Conservation (phyloP, 2,888 invertebrate genomes). For the Drosophila siamana region DNA sequence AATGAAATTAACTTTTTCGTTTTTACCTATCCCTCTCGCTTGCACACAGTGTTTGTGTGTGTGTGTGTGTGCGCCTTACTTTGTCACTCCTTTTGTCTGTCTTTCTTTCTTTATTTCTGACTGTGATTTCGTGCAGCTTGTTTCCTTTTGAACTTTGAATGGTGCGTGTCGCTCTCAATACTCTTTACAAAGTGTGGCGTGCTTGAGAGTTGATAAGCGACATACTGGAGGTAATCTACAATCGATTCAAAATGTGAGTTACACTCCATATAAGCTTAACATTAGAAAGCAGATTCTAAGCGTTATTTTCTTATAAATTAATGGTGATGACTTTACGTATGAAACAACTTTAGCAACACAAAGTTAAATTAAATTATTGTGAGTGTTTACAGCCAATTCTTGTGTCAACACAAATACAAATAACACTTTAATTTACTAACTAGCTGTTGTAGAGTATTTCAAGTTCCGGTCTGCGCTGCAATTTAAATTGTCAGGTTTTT, state of each 20-base stretch:
- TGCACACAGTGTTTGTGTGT: background rate
- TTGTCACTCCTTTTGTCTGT: background rate
- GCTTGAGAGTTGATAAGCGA: background rate
- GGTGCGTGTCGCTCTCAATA: slow-evolving; percentile 68
- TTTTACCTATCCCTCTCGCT: slow-evolving; percentile 28
- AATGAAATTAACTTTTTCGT: slow-evolving; percentile 71
- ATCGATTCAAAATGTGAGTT: background rate
- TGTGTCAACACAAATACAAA: background rate
- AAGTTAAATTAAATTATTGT: too few relatives aligned
- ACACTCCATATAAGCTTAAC: too few relatives aligned
- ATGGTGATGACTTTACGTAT: too few relatives aligned
- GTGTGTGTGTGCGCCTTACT: background rate
- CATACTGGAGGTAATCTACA: background rate
- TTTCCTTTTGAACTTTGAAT: slow-evolving; percentile 80
- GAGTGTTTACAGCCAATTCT: background rate
- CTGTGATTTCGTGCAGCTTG: slow-evolving; percentile 77
- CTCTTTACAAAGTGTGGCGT: slow-evolving; percentile 8
- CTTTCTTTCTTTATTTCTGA: slow-evolving; percentile 17
- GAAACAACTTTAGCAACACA: too few relatives aligned
- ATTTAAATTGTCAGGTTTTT: slow-evolving; percentile 13
- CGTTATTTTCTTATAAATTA: too few relatives aligned
- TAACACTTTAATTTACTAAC: background rate
- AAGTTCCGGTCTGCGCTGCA: background rate
- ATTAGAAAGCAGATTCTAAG: too few relatives aligned
- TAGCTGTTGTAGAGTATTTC: slow-evolving; percentile 29